Base-by-base conservation (phyloP, 2,113 vertebrate species). In the Talpa occidentalis region DNA sequence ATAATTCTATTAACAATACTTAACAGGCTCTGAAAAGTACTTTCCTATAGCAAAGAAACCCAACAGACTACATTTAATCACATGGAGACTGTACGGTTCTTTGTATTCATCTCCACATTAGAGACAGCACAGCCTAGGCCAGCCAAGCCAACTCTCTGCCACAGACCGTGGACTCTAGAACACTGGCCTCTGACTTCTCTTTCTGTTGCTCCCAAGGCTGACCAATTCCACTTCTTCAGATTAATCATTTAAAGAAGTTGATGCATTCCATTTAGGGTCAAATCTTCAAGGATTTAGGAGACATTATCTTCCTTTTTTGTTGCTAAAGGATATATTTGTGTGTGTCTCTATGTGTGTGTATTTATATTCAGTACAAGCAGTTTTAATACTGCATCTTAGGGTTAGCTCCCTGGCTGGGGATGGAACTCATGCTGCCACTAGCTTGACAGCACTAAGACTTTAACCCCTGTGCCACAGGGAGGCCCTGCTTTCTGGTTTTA, bases 401-500 rank as follows among this genome's bases (percentile, higher is more conserved):
- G 10, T 44, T 44, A 44, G 10, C 44, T 44, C 44, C 44, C 44
- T 44, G 44, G 44, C 44, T 10, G 10, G 44, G 44, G 44, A 44
- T 44, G 5, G 44, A 44, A 44, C 44, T 44, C 44, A 5, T 44
- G 10, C 10, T 10, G 5, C 44, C 10, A 44, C 10, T 44, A 44
- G 44, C 44, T 44, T 44, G 5, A 44, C 5, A 44, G 44, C 44
- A 44, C 5, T 44, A 10, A 44, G 44, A 44, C 44, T 44, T 44
- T 44, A 44, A 44, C 44, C 44, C 44, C 10, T 44, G 44, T 10
- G 10, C 44, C 44, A 44, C 44, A 44, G 44, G 44, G 44, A 44
- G 10, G 44, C 44, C 44, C 44, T n/a, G 44, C 22, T 82, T 91
- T 88, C 44, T 90, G 60, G 77, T 80, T 95, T 62, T 87, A 64